Evolutionary conservation across 2,888 invertebrate species (phyloP).

Genomic region (Lordiphosa andalusiaca): DNA sequence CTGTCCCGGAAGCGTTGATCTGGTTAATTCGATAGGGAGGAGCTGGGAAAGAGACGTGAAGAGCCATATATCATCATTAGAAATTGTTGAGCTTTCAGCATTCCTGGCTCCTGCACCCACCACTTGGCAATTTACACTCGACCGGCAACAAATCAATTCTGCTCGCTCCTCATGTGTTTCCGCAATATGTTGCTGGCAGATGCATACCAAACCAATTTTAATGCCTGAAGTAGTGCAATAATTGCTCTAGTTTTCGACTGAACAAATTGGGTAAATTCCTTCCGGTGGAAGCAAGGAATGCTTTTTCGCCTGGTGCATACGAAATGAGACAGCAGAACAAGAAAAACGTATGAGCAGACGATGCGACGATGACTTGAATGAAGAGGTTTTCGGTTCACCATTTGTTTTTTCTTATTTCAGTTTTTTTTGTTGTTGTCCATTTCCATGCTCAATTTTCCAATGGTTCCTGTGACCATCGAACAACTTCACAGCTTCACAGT

Average conservation of each 20-base stretch:
- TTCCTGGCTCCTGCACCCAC: conserved; percentile 54
- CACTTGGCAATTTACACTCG: conserved; percentile 68
- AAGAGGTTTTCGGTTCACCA: conserved; percentile 72
- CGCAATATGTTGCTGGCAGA: conserved; percentile 72
- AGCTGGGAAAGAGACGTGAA: conserved; percentile 31
- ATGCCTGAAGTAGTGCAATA: conserved; percentile 63
- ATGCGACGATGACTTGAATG: conserved; percentile 58
- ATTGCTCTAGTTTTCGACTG: conserved; percentile 71
- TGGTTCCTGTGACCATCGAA: conserved; percentile 70
- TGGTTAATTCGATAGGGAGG: conserved; percentile 76
- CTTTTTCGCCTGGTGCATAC: conserved; percentile 59
- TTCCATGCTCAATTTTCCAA: conserved; percentile 74
- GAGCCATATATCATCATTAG: conserved; percentile 73
- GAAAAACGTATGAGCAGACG: conserved; percentile 25
- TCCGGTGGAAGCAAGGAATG: conserved; percentile 40
- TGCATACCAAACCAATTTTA: conserved; percentile 76
- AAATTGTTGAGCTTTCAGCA: conserved; percentile 74
- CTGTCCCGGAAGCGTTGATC: conserved; percentile 72
- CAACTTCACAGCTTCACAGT: conserved; percentile 36
- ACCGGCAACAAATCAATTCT: conserved; percentile 48
- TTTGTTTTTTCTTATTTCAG: conserved; percentile 16
- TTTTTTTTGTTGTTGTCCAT: conserved; percentile 51
- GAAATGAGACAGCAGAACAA: conserved; percentile 63
- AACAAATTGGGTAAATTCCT: conserved; percentile 44
- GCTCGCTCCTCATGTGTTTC: conserved; percentile 63